A percentile compares a stretch with the other conserved stretches of the same genome.
Conservation (phyloP, 2,888 invertebrate genomes). For the Chloroclysta siterata region DNA sequence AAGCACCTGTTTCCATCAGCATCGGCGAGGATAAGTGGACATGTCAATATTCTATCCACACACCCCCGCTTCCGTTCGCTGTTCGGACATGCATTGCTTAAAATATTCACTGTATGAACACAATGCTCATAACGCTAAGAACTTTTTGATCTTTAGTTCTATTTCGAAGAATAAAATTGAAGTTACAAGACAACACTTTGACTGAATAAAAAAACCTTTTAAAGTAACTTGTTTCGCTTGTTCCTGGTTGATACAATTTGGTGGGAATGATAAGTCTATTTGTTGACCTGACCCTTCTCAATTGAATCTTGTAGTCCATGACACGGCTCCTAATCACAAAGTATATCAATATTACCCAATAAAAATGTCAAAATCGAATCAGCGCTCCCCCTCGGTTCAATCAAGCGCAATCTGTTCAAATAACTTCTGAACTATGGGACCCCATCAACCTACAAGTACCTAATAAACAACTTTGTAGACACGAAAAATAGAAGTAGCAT, state of each 20-base stretch:
- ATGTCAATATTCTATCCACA: slow-evolving; percentile 71
- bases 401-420: slow-evolving; percentile 59
- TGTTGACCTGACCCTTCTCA: slow-evolving; percentile 56
- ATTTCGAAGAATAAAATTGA: slow-evolving; percentile 52
- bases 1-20: slow-evolving; percentile 45
- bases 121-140: slow-evolving; percentile 50
- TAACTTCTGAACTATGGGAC: slow-evolving; percentile 46
- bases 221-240: background rate
- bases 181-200: slow-evolving; percentile 29
- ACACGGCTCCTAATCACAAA: slow-evolving; percentile 69
- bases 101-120: slow-evolving; percentile 66
- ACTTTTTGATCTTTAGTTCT: slow-evolving; percentile 56
- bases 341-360: slow-evolving; percentile 78
- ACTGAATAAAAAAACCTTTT: slow-evolving; percentile 3
- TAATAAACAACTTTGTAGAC: slow-evolving; percentile 5
- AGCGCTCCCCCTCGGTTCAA: slow-evolving; percentile 68
- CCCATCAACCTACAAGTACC: slow-evolving; percentile 35
- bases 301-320: slow-evolving; percentile 59
- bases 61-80: slow-evolving; percentile 69
- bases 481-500: background rate
- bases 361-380: slow-evolving; percentile 79
- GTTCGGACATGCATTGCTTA: slow-evolving; percentile 71
- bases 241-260: slow-evolving; percentile 14
- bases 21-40: slow-evolving; percentile 42
- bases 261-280: slow-evolving; percentile 27